These are phyloP conservation scores for Clusia tigrina DNA, from an alignment of 2,888 invertebrate species.

Conservation along the genomic window DNA sequence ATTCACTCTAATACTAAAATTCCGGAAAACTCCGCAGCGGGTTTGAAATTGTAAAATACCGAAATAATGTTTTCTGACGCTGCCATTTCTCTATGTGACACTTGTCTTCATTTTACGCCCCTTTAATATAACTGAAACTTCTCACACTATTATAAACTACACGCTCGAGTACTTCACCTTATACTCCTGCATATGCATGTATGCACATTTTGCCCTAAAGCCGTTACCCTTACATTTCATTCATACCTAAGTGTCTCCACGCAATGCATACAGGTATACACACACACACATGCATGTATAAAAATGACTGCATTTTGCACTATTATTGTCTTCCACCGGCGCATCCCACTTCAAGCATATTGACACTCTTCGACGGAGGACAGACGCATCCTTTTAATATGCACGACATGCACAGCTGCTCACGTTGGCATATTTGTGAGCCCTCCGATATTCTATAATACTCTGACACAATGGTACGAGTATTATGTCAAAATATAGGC, in stretches of 20 bases:
- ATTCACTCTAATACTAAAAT: no score
- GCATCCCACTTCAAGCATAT: not conserved
- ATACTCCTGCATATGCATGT: no score
- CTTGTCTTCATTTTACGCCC: no score
- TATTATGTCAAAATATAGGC: conserved; percentile 32
- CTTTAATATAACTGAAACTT: no score
- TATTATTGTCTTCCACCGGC: not conserved
- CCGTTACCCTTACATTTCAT: not conserved
- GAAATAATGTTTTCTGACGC: no score
- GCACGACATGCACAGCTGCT: not conserved
- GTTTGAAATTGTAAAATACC: no score
- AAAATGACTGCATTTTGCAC: not conserved
- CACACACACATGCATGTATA: not conserved
- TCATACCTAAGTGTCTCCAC: not conserved
- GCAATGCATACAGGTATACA: not conserved
- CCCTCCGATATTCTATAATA: not conserved
- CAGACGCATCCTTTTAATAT: conserved; percentile 7
- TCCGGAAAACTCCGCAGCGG: no score
- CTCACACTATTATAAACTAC: no score
- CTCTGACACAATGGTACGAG: not conserved
- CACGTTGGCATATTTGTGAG: not conserved
- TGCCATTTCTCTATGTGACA: no score
- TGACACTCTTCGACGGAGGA: not conserved
- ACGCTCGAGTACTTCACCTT: no score
- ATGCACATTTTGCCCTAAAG: no score